phyloP scores from a whole-genome alignment of 92 coral and sea anemone genomes.

The Paragorgia papillata region DNA sequence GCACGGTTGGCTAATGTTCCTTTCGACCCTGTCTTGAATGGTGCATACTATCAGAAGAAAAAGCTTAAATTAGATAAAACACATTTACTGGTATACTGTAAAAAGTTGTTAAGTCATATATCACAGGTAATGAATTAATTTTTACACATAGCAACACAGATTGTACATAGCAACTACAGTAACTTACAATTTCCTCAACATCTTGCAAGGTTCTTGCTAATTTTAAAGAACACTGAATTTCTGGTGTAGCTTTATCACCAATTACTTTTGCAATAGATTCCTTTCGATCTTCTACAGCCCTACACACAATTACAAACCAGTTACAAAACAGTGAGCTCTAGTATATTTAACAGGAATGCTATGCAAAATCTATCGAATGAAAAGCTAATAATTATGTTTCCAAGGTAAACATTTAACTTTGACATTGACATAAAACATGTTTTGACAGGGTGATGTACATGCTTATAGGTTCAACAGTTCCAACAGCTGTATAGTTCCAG shows the following conservation, averaged over 20 bases:
- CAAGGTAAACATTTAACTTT: too few species aligned
- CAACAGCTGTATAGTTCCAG: too few species aligned
- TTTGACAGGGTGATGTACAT: too few species aligned
- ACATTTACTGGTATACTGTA: neutral
- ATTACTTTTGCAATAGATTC: constrained; percentile 70
- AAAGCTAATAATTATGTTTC: too few species aligned
- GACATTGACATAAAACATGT: too few species aligned
- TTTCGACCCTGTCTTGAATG: constrained; percentile 82
- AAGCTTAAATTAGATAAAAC: neutral
- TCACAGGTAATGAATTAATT: neutral
- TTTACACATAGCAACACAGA: too few species aligned
- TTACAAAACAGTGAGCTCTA: too few species aligned
- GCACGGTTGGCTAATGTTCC: constrained; percentile 84
- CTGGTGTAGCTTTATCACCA: constrained; percentile 72
- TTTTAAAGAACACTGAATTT: constrained; percentile 49
- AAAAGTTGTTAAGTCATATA: neutral
- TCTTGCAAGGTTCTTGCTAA: constrained; percentile 72
- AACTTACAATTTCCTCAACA: constrained; percentile 88
- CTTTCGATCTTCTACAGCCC: constrained; percentile 67
- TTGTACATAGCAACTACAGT: too few species aligned
- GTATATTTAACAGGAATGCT: neutral
- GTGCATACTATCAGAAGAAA: constrained; percentile 68
- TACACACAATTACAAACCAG: neutral
- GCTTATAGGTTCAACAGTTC: too few species aligned
- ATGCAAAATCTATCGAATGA: too few species aligned